phyloP scores from a whole-genome alignment of 2,797 vertebrate genomes.

The Podargus strigoides region DNA sequence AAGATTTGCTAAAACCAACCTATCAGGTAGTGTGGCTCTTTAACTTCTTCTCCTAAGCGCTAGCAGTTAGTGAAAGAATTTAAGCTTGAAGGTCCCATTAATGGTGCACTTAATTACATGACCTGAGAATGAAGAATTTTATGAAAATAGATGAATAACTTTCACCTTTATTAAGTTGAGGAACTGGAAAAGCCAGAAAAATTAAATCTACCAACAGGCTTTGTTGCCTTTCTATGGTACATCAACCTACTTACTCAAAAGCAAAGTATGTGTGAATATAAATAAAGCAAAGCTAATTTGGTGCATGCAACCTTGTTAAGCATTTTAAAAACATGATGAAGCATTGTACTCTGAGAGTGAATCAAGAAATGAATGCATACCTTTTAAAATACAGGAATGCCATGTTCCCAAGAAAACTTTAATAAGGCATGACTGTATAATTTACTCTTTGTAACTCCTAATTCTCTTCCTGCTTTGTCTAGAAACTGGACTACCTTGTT shows the following conservation, averaged over 20 bases:
- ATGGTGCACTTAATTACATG: background rate
- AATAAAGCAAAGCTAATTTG: background rate
- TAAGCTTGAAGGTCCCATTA: background rate
- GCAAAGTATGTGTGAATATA: background rate
- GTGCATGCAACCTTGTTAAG: background rate
- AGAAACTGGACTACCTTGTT: constrained; percentile 18
- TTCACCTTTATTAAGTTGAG: background rate
- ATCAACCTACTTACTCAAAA: background rate
- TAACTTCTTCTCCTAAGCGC: background rate
- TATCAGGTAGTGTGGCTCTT: background rate
- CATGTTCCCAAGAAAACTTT: background rate
- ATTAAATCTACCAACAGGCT: background rate
- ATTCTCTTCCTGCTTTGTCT: background rate
- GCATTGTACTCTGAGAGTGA: background rate
- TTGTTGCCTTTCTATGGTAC: background rate
- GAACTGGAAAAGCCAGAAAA: background rate
- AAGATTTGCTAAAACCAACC: background rate
- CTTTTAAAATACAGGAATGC: background rate
- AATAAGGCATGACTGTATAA: background rate
- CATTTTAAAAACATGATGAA: background rate
- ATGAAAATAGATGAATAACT: background rate
- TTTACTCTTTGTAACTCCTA: background rate
- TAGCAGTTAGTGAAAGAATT: background rate
- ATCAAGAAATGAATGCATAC: background rate
- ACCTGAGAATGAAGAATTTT: background rate